Percentiles rank a stretch among this genome's conserved stretches.
These are phyloP conservation scores for Acrocephalus arundinaceus DNA, from an alignment of 2,113 vertebrate genomes.

Conservation along the genomic window DNA sequence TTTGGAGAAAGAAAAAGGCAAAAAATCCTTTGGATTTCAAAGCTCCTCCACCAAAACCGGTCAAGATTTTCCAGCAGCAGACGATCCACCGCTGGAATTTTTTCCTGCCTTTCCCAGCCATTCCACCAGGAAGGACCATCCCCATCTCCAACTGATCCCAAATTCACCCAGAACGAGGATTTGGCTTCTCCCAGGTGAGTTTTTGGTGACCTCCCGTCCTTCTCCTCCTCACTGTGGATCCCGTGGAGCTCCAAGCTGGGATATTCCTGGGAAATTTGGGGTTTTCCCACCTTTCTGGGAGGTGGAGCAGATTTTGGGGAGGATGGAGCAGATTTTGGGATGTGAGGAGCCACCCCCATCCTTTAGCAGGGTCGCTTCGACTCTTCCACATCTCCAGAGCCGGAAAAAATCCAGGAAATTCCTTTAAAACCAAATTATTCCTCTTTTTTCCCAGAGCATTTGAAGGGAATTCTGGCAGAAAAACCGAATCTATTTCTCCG, in stretches of 20 bases:
- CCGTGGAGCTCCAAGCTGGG: not conserved
- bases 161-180: accelerated
- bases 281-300: accelerated
- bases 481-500: accelerated
- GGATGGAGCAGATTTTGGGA: not conserved
- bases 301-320: not conserved
- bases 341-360: accelerated
- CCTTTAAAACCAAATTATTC: not conserved
- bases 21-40: accelerated
- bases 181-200: not conserved
- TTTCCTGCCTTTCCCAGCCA: not conserved
- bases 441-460: not conserved
- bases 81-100: accelerated
- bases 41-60: not conserved
- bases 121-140: not conserved
- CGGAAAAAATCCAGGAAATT: not conserved
- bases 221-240: not conserved
- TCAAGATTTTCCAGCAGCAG: accelerated
- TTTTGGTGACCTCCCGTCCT: not conserved
- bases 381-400: not conserved
- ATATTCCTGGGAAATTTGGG: accelerated
- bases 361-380: accelerated
- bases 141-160: accelerated
- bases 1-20: too few species aligned
- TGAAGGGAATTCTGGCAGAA: too few species aligned